These are phyloP conservation scores for Caloenas nicobarica DNA, from an alignment of 2,113 vertebrate genomes.

Conservation along the genomic window DNA sequence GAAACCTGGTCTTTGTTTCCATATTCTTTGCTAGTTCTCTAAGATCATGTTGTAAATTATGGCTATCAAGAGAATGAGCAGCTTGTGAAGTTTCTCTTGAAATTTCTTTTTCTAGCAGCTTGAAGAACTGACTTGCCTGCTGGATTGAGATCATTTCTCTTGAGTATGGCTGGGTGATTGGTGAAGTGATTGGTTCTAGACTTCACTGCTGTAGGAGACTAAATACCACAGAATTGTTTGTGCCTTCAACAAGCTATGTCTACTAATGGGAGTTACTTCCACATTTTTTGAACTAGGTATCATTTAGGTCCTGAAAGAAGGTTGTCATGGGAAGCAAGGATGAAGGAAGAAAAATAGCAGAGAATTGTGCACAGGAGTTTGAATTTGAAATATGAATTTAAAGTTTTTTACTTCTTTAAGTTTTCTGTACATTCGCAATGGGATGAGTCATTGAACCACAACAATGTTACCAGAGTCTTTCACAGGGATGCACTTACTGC, in stretches of 20 bases:
- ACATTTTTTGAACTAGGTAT: not conserved
- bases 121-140: not conserved
- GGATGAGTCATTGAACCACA: not conserved
- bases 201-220: not conserved
- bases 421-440: not conserved
- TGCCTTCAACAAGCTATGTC: not conserved
- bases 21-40: not conserved
- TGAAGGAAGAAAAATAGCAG: not conserved
- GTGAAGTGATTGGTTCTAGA: not conserved
- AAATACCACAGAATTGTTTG: not conserved
- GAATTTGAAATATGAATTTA: not conserved
- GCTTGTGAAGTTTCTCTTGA: not conserved
- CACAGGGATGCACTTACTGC: not conserved
- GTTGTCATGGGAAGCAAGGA: not conserved
- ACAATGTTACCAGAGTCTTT: not conserved
- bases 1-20: conserved; percentile 7
- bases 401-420: not conserved
- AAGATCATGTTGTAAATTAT: not conserved
- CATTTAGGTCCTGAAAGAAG: not conserved
- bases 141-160: not conserved
- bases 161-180: not conserved
- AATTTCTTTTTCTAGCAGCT: not conserved
- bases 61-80: not conserved
- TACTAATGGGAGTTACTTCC: not conserved
- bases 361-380: not conserved